phyloP scores from a whole-genome alignment of 2,797 vertebrate species.

The Paramormyrops hopkinsi region DNA sequence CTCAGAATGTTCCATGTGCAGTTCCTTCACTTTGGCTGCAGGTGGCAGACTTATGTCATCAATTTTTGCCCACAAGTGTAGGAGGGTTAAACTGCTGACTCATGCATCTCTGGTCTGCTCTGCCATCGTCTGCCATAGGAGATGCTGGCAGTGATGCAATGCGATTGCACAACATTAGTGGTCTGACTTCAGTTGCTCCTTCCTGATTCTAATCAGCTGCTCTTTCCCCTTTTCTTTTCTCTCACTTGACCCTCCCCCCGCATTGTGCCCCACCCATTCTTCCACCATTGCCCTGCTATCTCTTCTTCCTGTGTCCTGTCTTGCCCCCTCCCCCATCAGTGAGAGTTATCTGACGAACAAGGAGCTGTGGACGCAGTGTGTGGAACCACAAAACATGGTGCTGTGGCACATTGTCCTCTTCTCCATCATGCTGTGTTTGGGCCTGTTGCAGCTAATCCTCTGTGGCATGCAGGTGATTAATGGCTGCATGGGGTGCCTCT shows the following conservation, averaged over 20 bases:
- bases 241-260: neutral
- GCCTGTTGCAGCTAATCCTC: constrained; percentile 66
- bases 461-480: constrained; percentile 76
- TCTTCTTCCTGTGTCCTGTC: neutral
- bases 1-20: neutral
- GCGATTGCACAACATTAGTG: neutral
- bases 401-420: constrained; percentile 79
- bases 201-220: constrained; percentile 25
- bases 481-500: constrained; percentile 74
- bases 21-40: neutral
- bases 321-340: neutral
- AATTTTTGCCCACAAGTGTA: neutral
- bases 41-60: neutral
- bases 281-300: neutral
- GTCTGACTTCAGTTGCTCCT: constrained; percentile 21
- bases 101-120: neutral
- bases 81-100: neutral
- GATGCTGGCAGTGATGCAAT: neutral
- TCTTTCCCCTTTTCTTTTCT: constrained; percentile 17
- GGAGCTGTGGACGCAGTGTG: constrained; percentile 50
- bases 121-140: neutral
- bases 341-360: constrained; percentile 57
- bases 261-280: neutral
- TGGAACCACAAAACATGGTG: constrained; percentile 61
- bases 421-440: constrained; percentile 64